A percentile compares a stretch with the other conserved stretches of the same genome.
Conservation (phyloP, 1,140 invertebrate genomes). For the Anastrepha ludens region DNA sequence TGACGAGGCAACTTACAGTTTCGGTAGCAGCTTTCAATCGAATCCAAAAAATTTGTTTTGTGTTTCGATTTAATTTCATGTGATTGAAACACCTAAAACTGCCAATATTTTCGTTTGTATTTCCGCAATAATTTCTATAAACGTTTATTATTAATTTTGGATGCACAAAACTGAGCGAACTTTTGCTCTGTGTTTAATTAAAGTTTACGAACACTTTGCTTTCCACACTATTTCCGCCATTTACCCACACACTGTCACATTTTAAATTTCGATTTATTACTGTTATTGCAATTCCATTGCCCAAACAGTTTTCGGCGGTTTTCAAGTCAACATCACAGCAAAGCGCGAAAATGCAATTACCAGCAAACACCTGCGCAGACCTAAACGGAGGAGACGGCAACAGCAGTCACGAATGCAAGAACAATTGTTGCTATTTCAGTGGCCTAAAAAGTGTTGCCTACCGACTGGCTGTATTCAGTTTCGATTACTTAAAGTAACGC, state of each 20-base stretch:
- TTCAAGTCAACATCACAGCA: background rate
- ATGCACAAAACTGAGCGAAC: background rate
- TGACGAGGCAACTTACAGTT: too few species aligned
- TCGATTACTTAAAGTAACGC: constrained; percentile 12
- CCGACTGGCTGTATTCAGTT: constrained; percentile 5
- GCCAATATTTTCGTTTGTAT: background rate
- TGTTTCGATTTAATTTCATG: too few species aligned
- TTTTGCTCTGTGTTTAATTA: constrained; percentile 19
- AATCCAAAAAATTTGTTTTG: too few species aligned
- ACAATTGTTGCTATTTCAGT: background rate
- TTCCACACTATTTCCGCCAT: constrained; percentile 6
- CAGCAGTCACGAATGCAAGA: background rate
- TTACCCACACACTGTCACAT: background rate
- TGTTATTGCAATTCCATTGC: background rate
- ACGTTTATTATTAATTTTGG: background rate
- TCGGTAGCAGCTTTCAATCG: too few species aligned
- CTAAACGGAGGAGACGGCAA: background rate
- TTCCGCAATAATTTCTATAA: background rate
- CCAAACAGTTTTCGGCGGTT: constrained; percentile 3
- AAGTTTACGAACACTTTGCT: constrained; percentile 19
- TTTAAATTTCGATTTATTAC: constrained; percentile 1
- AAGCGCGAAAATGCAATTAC: constrained; percentile 40
- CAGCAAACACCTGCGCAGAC: constrained; percentile 26
- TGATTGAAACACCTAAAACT: too few species aligned
- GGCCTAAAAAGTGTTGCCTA: background rate